A percentile compares a stretch with the other conserved stretches of the same genome.
phyloP scores from a whole-genome alignment of 1,140 invertebrate genomes.

The Drosophila pandora region DNA sequence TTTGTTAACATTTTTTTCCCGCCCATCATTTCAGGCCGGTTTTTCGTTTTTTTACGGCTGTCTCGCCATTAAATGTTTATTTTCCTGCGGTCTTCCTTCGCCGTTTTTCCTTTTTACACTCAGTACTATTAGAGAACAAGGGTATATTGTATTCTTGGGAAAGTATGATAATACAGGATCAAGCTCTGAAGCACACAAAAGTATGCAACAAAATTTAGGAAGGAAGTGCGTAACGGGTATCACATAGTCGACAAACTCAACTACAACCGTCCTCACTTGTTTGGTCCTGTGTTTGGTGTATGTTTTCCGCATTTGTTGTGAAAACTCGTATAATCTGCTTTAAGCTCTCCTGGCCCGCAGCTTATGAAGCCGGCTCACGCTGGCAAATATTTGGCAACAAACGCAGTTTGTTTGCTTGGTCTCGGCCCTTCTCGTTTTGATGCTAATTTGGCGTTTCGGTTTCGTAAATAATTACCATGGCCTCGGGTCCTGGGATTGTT shows the following conservation, averaged over 20 bases:
- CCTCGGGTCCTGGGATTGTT: conserved; percentile 4
- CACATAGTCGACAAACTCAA: too few species aligned
- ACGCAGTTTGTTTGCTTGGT: conserved; percentile 32
- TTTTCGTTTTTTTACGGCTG: conserved; percentile 15
- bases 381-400: conserved; percentile 37
- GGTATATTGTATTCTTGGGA: too few species aligned
- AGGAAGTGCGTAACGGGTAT: too few species aligned
- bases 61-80: conserved; percentile 46
- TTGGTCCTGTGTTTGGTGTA: conserved; percentile 10
- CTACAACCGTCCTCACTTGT: too few species aligned
- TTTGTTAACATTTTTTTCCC: conserved; percentile 28
- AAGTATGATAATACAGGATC: too few species aligned
- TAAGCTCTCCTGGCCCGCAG: conserved; percentile 33
- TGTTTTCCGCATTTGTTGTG: conserved; percentile 33
- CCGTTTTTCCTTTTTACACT: background rate
- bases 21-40: conserved; percentile 13
- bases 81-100: conserved; percentile 27
- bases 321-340: conserved; percentile 44
- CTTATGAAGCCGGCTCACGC: conserved; percentile 3
- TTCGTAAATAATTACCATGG: conserved; percentile 33
- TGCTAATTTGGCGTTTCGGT: conserved; percentile 40
- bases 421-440: conserved; percentile 32
- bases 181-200: too few species aligned
- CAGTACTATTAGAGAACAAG: background rate
- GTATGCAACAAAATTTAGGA: too few species aligned